These are phyloP conservation scores for Hydrozoanthus gracilis DNA, from an alignment of 92 coral and sea anemone species.

Conservation along the genomic window DNA sequence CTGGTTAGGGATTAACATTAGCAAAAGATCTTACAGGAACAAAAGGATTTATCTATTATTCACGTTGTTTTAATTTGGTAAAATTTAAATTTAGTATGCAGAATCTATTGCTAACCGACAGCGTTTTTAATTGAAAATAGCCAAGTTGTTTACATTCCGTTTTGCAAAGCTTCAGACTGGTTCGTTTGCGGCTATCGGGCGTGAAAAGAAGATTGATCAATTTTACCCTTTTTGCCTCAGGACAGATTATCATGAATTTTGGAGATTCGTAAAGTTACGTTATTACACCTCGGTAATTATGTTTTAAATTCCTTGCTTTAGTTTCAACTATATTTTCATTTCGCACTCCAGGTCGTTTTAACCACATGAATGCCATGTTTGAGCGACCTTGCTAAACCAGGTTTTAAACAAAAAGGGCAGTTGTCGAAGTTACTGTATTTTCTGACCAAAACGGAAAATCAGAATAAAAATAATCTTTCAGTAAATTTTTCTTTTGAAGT, in stretches of 20 bases:
- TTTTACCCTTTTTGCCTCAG: not conserved
- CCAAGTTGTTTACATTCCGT: slow-evolving; percentile 1
- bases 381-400: no score
- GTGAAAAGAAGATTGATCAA: not conserved
- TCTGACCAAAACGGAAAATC: not conserved
- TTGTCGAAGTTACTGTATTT: no score
- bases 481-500: not conserved
- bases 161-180: not conserved
- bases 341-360: no score
- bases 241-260: not conserved
- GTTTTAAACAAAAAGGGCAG: no score
- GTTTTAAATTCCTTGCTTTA: not conserved
- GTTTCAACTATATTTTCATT: no score
- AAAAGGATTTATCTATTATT: slow-evolving; percentile 21
- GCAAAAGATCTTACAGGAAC: not conserved
- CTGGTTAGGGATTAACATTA: not conserved
- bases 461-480: not conserved
- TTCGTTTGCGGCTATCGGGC: not conserved
- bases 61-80: slow-evolving; percentile 18
- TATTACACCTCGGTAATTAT: not conserved
- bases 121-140: slow-evolving; percentile 36
- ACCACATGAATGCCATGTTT: no score
- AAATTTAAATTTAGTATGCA: slow-evolving; percentile 24
- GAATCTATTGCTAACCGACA: slow-evolving; percentile 13
- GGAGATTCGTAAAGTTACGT: not conserved